These are phyloP conservation scores for Prochilodus magdalenae DNA, from an alignment of 2,113 vertebrate genomes.

Conservation along the genomic window DNA sequence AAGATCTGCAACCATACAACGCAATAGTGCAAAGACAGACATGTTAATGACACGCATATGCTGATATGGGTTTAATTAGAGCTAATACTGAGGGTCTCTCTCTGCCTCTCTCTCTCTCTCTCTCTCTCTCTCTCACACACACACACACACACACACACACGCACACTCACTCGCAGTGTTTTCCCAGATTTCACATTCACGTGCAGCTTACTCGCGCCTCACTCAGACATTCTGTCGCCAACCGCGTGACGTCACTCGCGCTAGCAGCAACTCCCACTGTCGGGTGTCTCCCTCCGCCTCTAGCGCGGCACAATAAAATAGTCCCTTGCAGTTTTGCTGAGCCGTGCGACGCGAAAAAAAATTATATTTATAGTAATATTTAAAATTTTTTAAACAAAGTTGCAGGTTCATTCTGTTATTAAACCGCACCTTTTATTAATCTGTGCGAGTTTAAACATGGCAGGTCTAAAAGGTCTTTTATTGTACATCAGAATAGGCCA, in stretches of 20 bases:
- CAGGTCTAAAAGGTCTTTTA: not conserved
- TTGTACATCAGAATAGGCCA: not conserved
- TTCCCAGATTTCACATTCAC: constrained; percentile 80
- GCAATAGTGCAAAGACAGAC: not conserved
- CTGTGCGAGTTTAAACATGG: too few relatives aligned
- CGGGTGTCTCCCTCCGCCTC: constrained; percentile 73
- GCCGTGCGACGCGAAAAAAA: not conserved
- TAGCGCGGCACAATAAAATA: constrained; percentile 68
- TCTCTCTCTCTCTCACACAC: constrained; percentile 23
- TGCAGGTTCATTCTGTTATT: too few relatives aligned
- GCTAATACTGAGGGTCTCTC: not conserved
- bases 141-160: constrained; percentile 47
- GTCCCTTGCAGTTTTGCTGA: constrained; percentile 58
- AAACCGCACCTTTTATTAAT: too few relatives aligned
- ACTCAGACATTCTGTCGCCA: constrained; percentile 87
- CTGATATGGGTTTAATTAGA: not conserved
- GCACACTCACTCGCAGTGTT: constrained; percentile 65
- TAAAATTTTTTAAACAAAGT: too few relatives aligned
- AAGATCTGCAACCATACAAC: not conserved
- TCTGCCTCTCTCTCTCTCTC: not conserved
- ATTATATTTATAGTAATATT: too few relatives aligned
- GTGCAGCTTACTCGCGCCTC: constrained; percentile 78
- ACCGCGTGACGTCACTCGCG: constrained; percentile 77
- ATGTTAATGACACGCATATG: not conserved
- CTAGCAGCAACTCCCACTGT: constrained; percentile 63